Evolutionary conservation across 2,113 vertebrate genomes (phyloP), one percentile per base, ranked within the genome.

Genomic region (Anolis sagrei): DNA sequence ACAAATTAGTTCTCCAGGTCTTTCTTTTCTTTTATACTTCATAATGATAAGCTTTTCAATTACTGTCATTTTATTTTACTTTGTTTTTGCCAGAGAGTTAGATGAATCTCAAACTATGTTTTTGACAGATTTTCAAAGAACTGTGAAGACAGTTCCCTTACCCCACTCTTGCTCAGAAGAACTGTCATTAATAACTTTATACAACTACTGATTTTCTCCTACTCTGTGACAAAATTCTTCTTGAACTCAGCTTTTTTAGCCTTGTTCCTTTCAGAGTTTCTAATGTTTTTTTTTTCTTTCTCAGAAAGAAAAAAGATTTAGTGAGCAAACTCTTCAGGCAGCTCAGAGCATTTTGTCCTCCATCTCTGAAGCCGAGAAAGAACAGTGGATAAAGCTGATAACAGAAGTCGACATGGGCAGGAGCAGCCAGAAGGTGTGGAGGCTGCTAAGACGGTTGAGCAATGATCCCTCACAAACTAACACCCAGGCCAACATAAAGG

Each of bases 21-120:
- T 32, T 66, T 76, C 36, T 48, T 66, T 48, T 68, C 39, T 76
- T 32, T 44, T 49, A 51, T 76, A 66, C n/a, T 27, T 68, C n/a
- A 84, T 66, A 49, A 76, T 76, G 72, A 68, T 19, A 68, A 49
- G 48, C n/a, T 76, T 68, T 68, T 48, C 58, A 49, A 69, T 69
- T 48, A 49, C 64, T 69, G 9, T 66, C 79, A 81, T 49, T 69
- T 58, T 64, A 64, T 64, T 64, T 64, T 64, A 64, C 62, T 79
- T 66, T 14, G n/a, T 80, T 68, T 4, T 62, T 80, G 25, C 7
- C 66, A 44, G 39, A 44, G 61, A 80, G 36, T 66, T 66, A 1
- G 62, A 36, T 19, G 27, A 68, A 39, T 68, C 34, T 68, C 27
- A 29, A 79, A 68, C 25, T 68, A 49, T 44, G 66, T 25, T n/a